Base-by-base conservation (phyloP, 2,888 invertebrate genomes). In the Ophonus ardosiacus region DNA sequence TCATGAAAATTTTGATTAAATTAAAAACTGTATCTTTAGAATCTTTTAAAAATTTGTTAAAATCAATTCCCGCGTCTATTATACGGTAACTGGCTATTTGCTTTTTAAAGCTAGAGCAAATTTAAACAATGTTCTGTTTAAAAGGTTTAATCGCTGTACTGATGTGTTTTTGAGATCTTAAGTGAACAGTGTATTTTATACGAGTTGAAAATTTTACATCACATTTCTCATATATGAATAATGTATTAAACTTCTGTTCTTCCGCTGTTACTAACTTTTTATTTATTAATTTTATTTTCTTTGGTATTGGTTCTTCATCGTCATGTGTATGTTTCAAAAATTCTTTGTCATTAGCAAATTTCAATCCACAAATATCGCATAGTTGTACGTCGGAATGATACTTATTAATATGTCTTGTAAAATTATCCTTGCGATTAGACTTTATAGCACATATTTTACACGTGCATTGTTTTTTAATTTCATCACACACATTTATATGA, bases 401-500 rank as follows among this genome's bases (percentile, higher is more conserved):
- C 5, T 59, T 59, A 5, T 59, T 13, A 59, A 59, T 15, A 59
- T 59, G 59, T 15, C 59, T 59, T 59, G 15, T 15, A n/a, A 59
- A 59, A 59, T 59, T 59, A 59, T 59, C 59, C 3, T 5, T 59
- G 3, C 59, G 4, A 59, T 0, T 59, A 59, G 13, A 59, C 15
- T 59, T 13, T 59, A 15, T 15, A 59, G 0, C 13, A 59, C 13
- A 59, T n/a, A 59, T 59, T 15, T 59, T 59, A 59, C 59, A 59
- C 15, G 3, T 59, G 15, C 15, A 59, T 15, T 59, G 1, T 59
- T 59, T 59, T 15, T 15, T n/a, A 15, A 15, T 59, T 59, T 13
- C 59, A 59, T n/a, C 59, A 59, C 59, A 59, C 15, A n/a, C 15
- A 5, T 59, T 59, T 17, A 59, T n/a, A 59, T 59, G 59, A 59